Percentiles rank a stretch among this genome's conserved stretches.
Evolutionary conservation across 2,797 vertebrate genomes (phyloP).

Genomic region (Moxostoma hubbsi): DNA sequence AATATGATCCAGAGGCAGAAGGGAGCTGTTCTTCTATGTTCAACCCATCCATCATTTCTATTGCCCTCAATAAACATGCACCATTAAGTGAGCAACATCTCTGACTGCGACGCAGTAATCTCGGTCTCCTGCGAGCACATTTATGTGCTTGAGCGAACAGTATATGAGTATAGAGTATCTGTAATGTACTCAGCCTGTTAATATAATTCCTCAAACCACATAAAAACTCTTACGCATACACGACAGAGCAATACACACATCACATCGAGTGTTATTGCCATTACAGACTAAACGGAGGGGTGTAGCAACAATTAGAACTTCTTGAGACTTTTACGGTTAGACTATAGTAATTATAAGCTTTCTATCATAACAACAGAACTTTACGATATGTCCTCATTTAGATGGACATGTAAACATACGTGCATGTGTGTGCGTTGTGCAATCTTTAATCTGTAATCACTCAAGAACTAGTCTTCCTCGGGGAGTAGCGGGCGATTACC

Average conservation of each 20-base stretch:
- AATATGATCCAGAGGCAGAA: slow-evolving; percentile 15
- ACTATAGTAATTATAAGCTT: not conserved
- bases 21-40: slow-evolving; percentile 25
- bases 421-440: slow-evolving; percentile 21
- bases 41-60: slow-evolving; percentile 62
- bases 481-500: slow-evolving; percentile 73
- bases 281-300: not conserved
- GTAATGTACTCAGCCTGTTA: slow-evolving; percentile 31
- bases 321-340: no score
- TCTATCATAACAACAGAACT: not conserved
- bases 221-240: slow-evolving; percentile 16
- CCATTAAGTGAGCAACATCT: slow-evolving; percentile 24
- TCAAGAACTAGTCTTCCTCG: slow-evolving; percentile 66
- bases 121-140: slow-evolving; percentile 16
- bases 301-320: not conserved
- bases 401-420: not conserved
- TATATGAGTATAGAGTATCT: slow-evolving; percentile 38
- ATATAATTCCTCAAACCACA: slow-evolving; percentile 19
- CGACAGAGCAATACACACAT: slow-evolving; percentile 11
- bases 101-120: slow-evolving; percentile 23
- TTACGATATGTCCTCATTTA: not conserved
- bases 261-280: slow-evolving; percentile 1
- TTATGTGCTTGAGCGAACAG: slow-evolving; percentile 35
- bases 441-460: slow-evolving; percentile 61
- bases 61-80: slow-evolving; percentile 54